Percentiles rank a stretch among this genome's conserved stretches.
These are phyloP conservation scores for Nicator chloris DNA, from an alignment of 2,113 vertebrate genomes.

Conservation along the genomic window DNA sequence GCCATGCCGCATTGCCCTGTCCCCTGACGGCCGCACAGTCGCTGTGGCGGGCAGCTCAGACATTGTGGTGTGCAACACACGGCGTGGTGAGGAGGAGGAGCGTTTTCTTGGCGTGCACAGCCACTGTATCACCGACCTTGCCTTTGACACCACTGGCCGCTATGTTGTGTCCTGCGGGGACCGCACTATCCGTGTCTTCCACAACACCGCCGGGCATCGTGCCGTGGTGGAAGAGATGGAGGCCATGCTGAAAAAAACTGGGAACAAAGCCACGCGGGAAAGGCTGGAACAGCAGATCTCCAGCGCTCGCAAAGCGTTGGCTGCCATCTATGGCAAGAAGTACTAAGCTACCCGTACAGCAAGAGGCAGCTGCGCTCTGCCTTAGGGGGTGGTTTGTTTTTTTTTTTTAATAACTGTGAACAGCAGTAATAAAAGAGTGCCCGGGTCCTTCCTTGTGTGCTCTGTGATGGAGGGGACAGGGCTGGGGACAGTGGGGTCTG, in stretches of 20 bases:
- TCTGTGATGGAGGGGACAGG: rapidly evolving
- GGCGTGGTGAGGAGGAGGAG: conserved; percentile 82
- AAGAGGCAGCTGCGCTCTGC: background rate
- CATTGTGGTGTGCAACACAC: conserved; percentile 78
- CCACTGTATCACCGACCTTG: conserved; percentile 74
- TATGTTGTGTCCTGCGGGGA: conserved; percentile 88
- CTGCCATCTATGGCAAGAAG: conserved; percentile 70
- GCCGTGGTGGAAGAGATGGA: conserved; percentile 88
- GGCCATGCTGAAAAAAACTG: conserved; percentile 81
- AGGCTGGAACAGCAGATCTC: conserved; percentile 87
- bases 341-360: background rate
- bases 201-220: conserved; percentile 86
- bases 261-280: conserved; percentile 82
- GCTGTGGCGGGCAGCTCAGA: conserved; percentile 78
- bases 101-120: conserved; percentile 76
- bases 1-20: conserved; percentile 79
- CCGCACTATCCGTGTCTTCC: conserved; percentile 83
- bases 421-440: background rate
- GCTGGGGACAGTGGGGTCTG: rapidly evolving
- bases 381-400: background rate
- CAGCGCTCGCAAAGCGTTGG: conserved; percentile 80
- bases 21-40: conserved; percentile 81
- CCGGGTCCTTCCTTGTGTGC: rapidly evolving
- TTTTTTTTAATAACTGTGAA: background rate
- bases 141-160: conserved; percentile 84